Conservation (phyloP, 1,140 invertebrate genomes). For the Brachionus rubens region DNA sequence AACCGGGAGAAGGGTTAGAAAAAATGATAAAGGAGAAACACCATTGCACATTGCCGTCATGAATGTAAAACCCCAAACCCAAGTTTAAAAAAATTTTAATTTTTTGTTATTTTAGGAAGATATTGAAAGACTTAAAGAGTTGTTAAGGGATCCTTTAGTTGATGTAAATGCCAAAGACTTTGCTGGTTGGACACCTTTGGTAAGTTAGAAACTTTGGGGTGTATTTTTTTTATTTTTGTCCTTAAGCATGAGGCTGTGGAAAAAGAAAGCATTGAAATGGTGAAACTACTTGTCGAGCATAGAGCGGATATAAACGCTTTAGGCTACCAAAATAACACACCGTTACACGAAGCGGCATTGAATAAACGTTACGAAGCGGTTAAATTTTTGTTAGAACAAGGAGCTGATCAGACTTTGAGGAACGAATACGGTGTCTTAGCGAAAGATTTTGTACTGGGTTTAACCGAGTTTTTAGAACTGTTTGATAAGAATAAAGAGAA, state of each 20-base stretch:
- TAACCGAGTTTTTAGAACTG: not conserved
- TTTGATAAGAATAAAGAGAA: not conserved
- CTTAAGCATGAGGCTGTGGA: slow-evolving; percentile 46
- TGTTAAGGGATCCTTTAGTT: not conserved
- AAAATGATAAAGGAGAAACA: slow-evolving; percentile 46
- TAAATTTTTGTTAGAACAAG: slow-evolving; percentile 41
- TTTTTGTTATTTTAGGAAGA: not conserved
- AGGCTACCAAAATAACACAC: slow-evolving; percentile 48
- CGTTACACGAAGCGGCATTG: slow-evolving; percentile 47
- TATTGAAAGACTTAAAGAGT: slow-evolving; percentile 21
- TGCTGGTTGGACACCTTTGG: slow-evolving; percentile 42
- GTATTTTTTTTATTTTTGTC: not conserved
- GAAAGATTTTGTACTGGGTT: not conserved
- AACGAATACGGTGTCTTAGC: slow-evolving; percentile 47
- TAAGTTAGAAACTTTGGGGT: not conserved
- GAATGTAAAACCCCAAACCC: slow-evolving; percentile 20
- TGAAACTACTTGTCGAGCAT: slow-evolving; percentile 38
- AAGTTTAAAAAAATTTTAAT: not conserved
- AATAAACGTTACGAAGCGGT: slow-evolving; percentile 40
- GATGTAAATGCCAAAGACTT: slow-evolving; percentile 39
- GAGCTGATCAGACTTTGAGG: slow-evolving; percentile 46
- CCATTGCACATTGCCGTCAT: slow-evolving; percentile 23
- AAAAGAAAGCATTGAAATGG: slow-evolving; percentile 41
- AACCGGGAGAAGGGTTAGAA: not conserved
- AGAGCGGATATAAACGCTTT: slow-evolving; percentile 47